A percentile compares a stretch with the other conserved stretches of the same genome.
Evolutionary conservation across 2,797 vertebrate species (phyloP).

Genomic region (Threskiornis aethiopicus): DNA sequence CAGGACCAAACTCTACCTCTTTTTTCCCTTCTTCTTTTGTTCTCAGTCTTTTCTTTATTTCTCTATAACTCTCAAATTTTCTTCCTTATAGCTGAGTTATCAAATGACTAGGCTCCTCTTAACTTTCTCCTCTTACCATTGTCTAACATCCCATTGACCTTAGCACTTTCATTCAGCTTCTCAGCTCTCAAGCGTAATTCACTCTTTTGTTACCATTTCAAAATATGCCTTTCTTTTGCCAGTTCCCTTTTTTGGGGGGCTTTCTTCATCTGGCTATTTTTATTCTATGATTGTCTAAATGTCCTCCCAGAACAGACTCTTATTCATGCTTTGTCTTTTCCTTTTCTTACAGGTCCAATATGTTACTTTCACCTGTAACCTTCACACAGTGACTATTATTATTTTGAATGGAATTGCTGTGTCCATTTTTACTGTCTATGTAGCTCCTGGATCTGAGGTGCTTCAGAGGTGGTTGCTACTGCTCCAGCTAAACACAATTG

Average conservation of each 20-base stretch:
- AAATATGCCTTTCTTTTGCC: background rate
- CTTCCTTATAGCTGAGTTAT: background rate
- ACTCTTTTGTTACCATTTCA: slow-evolving; percentile 2
- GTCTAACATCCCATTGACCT: background rate
- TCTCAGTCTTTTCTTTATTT: background rate
- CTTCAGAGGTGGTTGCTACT: background rate
- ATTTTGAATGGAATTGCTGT: background rate
- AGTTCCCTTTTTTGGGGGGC: background rate
- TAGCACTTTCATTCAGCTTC: background rate
- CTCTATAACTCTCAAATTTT: background rate
- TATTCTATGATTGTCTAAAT: background rate
- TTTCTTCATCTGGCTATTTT: slow-evolving; percentile 1
- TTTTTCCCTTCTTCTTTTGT: background rate
- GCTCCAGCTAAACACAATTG: background rate
- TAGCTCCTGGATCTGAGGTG: background rate
- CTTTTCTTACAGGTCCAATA: background rate
- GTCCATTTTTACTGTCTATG: background rate
- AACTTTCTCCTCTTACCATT: background rate
- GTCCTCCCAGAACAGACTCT: background rate
- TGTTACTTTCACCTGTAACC: background rate
- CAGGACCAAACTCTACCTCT: background rate
- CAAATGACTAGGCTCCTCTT: background rate
- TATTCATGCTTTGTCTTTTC: background rate
- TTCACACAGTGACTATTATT: background rate
- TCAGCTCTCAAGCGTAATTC: background rate